A percentile compares a stretch with the other conserved stretches of the same genome.
phyloP scores from a whole-genome alignment of 2,797 vertebrate genomes.

The Lycodopsis pacificus region DNA sequence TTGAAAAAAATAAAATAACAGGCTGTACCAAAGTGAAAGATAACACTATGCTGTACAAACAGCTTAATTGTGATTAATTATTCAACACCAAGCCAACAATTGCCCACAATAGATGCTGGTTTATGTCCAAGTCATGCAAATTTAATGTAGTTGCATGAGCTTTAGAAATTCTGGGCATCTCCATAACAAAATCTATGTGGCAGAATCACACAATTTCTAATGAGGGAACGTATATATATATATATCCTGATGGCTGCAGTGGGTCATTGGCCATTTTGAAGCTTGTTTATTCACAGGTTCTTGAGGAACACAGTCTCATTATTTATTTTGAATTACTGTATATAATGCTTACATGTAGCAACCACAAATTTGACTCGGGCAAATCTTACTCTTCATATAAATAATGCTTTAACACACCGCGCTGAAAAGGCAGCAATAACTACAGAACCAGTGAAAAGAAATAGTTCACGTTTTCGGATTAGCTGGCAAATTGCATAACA shows the following conservation, averaged over 20 bases:
- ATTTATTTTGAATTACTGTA: background rate
- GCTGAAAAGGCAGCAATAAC: background rate
- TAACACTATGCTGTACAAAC: slow-evolving; percentile 32
- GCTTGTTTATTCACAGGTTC: background rate
- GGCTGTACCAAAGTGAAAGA: slow-evolving; percentile 15
- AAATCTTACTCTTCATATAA: background rate
- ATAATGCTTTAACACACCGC: background rate
- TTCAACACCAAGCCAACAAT: slow-evolving; percentile 45
- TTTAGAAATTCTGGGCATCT: slow-evolving; percentile 8
- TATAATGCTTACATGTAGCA: background rate
- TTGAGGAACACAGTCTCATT: slow-evolving; percentile 1
- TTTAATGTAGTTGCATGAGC: slow-evolving; percentile 25
- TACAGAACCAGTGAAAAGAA: background rate
- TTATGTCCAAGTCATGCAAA: slow-evolving; percentile 50
- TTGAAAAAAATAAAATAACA: slow-evolving; percentile 20
- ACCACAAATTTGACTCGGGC: background rate
- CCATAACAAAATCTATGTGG: background rate
- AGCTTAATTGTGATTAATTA: slow-evolving; percentile 51
- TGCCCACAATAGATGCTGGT: slow-evolving; percentile 29
- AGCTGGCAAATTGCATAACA: background rate
- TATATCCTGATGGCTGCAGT: background rate
- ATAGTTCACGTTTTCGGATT: background rate
- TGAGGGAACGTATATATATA: background rate
- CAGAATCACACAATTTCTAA: background rate
- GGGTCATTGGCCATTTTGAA: background rate